Percentiles rank a stretch among this genome's conserved stretches.
Evolutionary conservation across 1,140 invertebrate genomes (phyloP).

Genomic region (Diuraphis noxia): DNA sequence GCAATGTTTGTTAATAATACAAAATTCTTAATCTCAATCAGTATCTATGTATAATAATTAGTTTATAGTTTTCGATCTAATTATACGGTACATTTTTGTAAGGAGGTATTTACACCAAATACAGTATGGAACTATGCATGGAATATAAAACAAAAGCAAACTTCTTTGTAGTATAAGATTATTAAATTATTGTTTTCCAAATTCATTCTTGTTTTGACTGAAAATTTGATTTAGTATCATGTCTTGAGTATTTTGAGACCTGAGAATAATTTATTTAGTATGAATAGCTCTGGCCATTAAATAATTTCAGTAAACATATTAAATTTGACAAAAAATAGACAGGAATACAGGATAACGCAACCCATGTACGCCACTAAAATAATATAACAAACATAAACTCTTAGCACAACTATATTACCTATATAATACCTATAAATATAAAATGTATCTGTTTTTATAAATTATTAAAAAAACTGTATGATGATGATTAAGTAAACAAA

Average conservation of each 20-base stretch:
- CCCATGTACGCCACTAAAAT: neutral
- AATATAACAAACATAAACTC: neutral
- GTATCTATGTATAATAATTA: neutral
- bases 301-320: neutral
- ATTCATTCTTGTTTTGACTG: neutral
- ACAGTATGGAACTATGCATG: no score
- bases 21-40: neutral
- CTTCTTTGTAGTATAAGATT: neutral
- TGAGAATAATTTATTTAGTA: neutral
- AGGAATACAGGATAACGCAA: neutral
- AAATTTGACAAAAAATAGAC: neutral
- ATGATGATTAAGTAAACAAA: neutral
- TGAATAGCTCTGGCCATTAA: neutral
- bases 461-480: neutral
- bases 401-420: neutral
- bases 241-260: neutral
- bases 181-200: conserved; percentile 8
- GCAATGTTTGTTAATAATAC: neutral
- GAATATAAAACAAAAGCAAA: neutral
- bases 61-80: neutral
- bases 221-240: neutral
- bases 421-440: neutral
- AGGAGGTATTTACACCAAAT: neutral
- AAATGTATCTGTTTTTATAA: neutral
- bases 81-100: neutral